Evolutionary conservation across 2,888 invertebrate genomes (phyloP), one percentile per base, ranked within the genome.

Genomic region (Ryuthela nishihirai): DNA sequence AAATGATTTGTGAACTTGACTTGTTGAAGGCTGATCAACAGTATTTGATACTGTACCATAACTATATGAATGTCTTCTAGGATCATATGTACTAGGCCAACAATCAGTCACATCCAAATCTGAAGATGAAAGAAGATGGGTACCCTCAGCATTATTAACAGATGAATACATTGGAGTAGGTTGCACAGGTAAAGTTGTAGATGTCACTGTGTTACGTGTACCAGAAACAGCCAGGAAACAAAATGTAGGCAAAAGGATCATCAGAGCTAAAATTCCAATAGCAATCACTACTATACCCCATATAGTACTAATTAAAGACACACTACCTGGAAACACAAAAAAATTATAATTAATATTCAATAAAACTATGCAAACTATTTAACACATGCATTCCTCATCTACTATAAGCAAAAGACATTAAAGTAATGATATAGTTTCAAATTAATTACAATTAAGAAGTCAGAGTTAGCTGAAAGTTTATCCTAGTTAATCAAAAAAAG

Each of bases 81-180:
- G 53, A 40, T 59, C 43, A 3, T 52, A 59, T n/a, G 52, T 32
- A 12, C 48, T 45, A 10, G 53, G 52, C 59, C 59, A 59, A 20
- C 35, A 43, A 20, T 43, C 41, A 21, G 6, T 53, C 12, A 7
- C 29, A 2, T 36, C 34, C 18, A 47, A 41, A 24, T 53, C 59
- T 21, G 59, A 59, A n/a, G 59, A 59, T 15, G 59, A 45, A n/a
- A 59, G 32, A 42, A 59, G 52, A 34, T 50, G 42, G 35, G 47
- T 29, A 1, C 39, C 24, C 44, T 59, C 59, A 1, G 48, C 48
- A 35, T 32, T 24, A 10, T 53, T 45, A 15, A 18, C 38, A 24
- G 59, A 23, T 39, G 38, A 38, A 4, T 32, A 32, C 4, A 59
- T 12, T 29, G 53, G 53, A 25, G 53, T 53, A n/a, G n/a, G n/a